Conservation (phyloP, 2,888 invertebrate species). For the Sarcophaga variegata region DNA sequence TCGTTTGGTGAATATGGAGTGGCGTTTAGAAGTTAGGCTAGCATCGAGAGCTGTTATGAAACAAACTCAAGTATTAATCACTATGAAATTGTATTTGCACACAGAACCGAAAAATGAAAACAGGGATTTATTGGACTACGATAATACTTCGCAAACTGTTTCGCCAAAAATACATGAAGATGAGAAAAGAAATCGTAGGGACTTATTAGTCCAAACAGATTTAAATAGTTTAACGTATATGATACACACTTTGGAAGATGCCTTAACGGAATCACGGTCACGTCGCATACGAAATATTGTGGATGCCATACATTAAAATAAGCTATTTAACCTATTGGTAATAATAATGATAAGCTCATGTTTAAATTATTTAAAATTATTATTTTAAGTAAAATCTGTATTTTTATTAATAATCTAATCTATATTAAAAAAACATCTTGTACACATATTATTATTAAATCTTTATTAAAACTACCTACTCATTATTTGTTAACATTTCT, state of each 20-base stretch:
- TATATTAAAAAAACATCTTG: conserved; percentile 35
- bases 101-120: conserved; percentile 80
- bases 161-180: conserved; percentile 74
- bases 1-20: conserved; percentile 84
- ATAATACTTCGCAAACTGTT: conserved; percentile 62
- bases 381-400: conserved; percentile 29
- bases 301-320: conserved; percentile 76
- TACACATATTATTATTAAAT: conserved; percentile 31
- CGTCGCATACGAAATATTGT: conserved; percentile 81
- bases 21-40: conserved; percentile 86
- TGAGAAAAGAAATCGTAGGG: conserved; percentile 79
- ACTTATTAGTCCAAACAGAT: conserved; percentile 84
- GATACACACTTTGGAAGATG: conserved; percentile 85
- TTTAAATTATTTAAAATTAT: conserved; percentile 1
- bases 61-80: conserved; percentile 84
- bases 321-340: not conserved
- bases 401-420: conserved; percentile 20
- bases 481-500: conserved; percentile 71
- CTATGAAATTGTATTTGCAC: conserved; percentile 84
- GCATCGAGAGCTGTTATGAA: conserved; percentile 84
- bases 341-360: conserved; percentile 21
- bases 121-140: conserved; percentile 76
- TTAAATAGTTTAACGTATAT: conserved; percentile 85
- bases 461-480: conserved; percentile 41
- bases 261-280: conserved; percentile 85